These are phyloP conservation scores for Poeciliopsis retropinna DNA, from an alignment of 2,113 vertebrate species.

Conservation along the genomic window DNA sequence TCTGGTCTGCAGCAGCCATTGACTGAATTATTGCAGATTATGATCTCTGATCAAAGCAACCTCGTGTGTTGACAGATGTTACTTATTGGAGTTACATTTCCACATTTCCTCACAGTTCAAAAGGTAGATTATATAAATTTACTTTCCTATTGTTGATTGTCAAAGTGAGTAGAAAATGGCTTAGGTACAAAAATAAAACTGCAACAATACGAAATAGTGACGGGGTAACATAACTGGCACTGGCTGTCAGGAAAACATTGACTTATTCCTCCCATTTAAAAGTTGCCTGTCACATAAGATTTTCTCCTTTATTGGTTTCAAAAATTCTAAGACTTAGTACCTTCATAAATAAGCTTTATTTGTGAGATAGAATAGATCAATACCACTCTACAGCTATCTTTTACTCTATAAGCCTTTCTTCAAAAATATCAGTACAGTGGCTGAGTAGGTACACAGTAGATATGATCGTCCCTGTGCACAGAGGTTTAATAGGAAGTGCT, in stretches of 20 bases:
- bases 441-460: constrained; percentile 12
- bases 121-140: neutral
- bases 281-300: too few species aligned
- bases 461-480: neutral
- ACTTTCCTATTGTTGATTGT: neutral
- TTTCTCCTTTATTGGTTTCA: neutral
- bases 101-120: neutral
- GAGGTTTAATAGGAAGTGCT: constrained; percentile 24
- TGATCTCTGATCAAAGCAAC: neutral
- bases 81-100: neutral
- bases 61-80: neutral
- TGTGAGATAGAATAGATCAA: constrained; percentile 25
- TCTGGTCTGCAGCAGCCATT: neutral
- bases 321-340: neutral
- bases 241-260: neutral
- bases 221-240: neutral
- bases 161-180: neutral
- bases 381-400: constrained; percentile 4
- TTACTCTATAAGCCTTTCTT: neutral
- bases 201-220: neutral
- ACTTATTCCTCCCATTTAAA: neutral
- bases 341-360: neutral
- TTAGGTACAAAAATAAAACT: neutral
- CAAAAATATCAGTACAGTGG: neutral
- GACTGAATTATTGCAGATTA: neutral